Evolutionary conservation across 23 tunicate genomes (phyloP).

Genomic region (Halocynthia roretzi): DNA sequence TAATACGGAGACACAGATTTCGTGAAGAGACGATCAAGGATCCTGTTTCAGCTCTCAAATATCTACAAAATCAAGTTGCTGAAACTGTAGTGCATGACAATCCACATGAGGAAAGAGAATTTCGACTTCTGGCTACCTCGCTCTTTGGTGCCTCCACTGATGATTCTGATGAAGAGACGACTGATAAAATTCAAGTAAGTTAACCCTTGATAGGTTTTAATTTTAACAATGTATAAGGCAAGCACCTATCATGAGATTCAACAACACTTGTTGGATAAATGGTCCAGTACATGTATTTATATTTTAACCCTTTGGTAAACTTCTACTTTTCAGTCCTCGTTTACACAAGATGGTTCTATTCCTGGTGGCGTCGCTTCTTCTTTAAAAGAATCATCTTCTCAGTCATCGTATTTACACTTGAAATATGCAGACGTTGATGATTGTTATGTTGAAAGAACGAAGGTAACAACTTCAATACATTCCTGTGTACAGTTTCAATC

Average conservation of each 20-base stretch:
- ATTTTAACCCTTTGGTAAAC: too few species aligned
- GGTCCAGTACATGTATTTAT: too few species aligned
- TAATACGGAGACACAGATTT: slow-evolving; percentile 43
- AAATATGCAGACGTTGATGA: slow-evolving; percentile 21
- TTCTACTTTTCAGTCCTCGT: too few species aligned
- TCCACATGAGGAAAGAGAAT: slow-evolving; percentile 26
- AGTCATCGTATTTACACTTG: slow-evolving; percentile 12
- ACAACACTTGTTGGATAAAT: too few species aligned
- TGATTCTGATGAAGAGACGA: slow-evolving; percentile 20
- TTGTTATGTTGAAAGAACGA: slow-evolving; percentile 26
- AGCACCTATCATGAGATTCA: too few species aligned
- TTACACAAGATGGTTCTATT: too few species aligned
- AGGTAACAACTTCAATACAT: slow-evolving; percentile 12
- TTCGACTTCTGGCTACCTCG: slow-evolving; percentile 43
- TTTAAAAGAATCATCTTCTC: not conserved
- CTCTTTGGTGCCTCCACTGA: slow-evolving; percentile 49
- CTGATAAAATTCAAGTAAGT: not conserved
- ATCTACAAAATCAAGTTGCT: slow-evolving; percentile 36
- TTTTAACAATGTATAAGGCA: too few species aligned
- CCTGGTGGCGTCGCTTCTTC: too few species aligned
- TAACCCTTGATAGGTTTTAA: too few species aligned
- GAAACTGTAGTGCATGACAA: slow-evolving; percentile 45
- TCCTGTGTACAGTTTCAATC: not conserved
- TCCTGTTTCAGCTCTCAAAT: slow-evolving; percentile 42
- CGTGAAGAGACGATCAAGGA: slow-evolving; percentile 34